phyloP scores from a whole-genome alignment of 2,888 invertebrate species.

The Oxyteleia sp. region DNA sequence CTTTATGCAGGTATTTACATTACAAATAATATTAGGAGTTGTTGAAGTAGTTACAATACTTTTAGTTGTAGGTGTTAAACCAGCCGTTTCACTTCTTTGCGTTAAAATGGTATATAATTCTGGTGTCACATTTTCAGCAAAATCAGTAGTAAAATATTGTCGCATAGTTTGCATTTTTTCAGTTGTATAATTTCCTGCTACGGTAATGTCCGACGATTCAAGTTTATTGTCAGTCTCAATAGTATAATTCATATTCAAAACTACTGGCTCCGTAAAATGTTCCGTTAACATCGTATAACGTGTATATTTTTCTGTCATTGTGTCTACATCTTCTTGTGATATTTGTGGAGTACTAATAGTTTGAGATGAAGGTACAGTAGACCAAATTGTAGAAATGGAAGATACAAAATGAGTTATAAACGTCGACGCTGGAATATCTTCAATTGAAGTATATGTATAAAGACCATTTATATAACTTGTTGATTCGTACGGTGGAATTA shows the following conservation, averaged over 20 bases:
- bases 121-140: too few species aligned
- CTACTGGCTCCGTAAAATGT: neutral
- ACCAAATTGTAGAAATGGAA: neutral
- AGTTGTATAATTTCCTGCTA: neutral
- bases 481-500: neutral
- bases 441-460: neutral
- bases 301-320: neutral
- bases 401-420: neutral
- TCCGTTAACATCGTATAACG: neutral
- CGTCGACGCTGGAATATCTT: neutral
- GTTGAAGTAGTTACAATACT: neutral
- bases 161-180: too few species aligned
- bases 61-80: neutral
- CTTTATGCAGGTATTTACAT: conserved; percentile 11
- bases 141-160: too few species aligned
- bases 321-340: neutral
- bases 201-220: neutral
- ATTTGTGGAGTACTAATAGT: neutral
- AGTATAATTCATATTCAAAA: neutral
- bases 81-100: neutral
- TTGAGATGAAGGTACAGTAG: conserved; percentile 5
- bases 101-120: neutral
- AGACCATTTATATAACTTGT: neutral
- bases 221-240: neutral
- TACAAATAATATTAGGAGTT: neutral